phyloP scores from a whole-genome alignment of 2,888 invertebrate genomes.

The Chloroclysta siterata region DNA sequence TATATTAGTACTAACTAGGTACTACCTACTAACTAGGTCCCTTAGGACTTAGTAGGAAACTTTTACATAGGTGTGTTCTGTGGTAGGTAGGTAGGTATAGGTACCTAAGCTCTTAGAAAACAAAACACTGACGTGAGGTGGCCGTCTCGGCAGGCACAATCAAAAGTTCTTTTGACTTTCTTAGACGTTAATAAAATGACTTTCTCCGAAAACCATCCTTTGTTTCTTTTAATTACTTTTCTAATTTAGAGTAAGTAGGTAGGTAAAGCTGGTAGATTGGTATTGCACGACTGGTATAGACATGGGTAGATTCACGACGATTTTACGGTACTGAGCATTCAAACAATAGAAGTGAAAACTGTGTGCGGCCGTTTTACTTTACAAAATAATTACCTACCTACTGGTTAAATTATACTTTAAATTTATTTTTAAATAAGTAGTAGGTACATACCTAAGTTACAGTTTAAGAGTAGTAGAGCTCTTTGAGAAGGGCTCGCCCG shows the following conservation, averaged over 20 bases:
- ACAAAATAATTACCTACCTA: conserved; percentile 63
- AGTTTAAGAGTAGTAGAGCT: too few relatives aligned
- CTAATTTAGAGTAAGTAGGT: conserved; percentile 14
- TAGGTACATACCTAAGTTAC: neutral
- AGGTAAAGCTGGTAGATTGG: neutral
- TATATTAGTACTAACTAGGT: too few relatives aligned
- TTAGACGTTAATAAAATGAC: neutral
- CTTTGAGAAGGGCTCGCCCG: too few relatives aligned
- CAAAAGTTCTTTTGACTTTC: neutral
- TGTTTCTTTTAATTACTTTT: conserved; percentile 32
- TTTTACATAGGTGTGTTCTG: too few relatives aligned
- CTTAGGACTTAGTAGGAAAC: too few relatives aligned
- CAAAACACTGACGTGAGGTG: too few relatives aligned
- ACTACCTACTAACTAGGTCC: too few relatives aligned
- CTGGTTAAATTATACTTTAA: conserved; percentile 60
- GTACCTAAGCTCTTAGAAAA: too few relatives aligned
- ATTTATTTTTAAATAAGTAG: conserved; percentile 52
- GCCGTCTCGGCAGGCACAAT: too few relatives aligned
- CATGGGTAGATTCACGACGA: conserved; percentile 48
- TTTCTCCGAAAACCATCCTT: conserved; percentile 33
- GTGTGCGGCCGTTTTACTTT: conserved; percentile 60
- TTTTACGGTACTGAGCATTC: conserved; percentile 71
- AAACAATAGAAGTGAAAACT: conserved; percentile 81
- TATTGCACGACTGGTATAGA: conserved; percentile 32
- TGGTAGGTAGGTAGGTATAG: too few relatives aligned